These are phyloP conservation scores for Menura novaehollandiae DNA, from an alignment of 2,113 vertebrate species.

Conservation along the genomic window DNA sequence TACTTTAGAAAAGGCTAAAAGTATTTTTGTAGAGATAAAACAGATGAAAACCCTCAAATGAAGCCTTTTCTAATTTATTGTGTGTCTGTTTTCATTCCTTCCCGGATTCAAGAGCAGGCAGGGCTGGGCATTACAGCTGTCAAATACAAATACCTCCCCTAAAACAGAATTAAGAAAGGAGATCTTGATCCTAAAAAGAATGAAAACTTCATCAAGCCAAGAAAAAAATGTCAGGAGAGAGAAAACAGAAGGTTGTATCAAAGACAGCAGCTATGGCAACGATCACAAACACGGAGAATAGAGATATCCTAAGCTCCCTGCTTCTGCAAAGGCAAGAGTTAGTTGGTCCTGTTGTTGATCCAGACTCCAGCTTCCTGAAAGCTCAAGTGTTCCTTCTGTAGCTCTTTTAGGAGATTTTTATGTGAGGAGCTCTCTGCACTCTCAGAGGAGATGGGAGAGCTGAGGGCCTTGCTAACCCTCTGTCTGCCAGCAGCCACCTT, in stretches of 20 bases:
- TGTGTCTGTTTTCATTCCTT: not conserved
- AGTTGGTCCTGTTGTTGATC: not conserved
- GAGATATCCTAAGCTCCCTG: not conserved
- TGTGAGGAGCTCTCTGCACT: not conserved
- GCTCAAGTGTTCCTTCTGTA: not conserved
- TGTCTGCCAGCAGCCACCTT: not conserved
- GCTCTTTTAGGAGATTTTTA: not conserved
- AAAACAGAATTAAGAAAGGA: not conserved
- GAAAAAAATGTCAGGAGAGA: conserved; percentile 3
- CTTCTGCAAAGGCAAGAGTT: not conserved
- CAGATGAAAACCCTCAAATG: not conserved
- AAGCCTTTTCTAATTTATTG: not conserved
- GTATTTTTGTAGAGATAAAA: not conserved
- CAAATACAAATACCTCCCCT: not conserved
- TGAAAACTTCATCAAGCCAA: not conserved
- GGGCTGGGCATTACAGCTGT: not conserved
- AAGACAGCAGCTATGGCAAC: not conserved
- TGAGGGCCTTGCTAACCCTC: not conserved
- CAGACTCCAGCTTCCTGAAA: not conserved
- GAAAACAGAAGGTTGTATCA: not conserved
- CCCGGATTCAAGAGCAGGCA: not conserved
- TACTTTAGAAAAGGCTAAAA: not conserved
- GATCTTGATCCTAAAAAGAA: not conserved
- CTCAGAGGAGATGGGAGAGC: not conserved
- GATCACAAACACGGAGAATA: not conserved